Conservation (phyloP, 2,113 vertebrate species). For the Alligator sinensis region DNA sequence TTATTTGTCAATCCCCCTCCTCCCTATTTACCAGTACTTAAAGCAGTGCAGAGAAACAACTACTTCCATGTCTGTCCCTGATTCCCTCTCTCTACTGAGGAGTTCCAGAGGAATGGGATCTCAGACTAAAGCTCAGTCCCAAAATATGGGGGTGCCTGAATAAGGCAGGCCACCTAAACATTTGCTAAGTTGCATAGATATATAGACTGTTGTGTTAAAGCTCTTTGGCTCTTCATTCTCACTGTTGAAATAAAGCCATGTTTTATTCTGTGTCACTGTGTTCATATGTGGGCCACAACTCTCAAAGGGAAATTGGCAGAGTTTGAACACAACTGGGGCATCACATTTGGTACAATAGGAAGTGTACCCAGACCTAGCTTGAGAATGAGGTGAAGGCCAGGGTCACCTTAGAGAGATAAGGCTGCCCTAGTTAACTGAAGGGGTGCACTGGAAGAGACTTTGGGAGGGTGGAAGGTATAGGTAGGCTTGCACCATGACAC, state of each 20-base stretch:
- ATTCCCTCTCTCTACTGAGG: too few species aligned
- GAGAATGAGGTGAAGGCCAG: background rate
- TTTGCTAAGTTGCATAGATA: background rate
- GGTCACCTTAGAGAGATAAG: background rate
- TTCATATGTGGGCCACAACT: rapidly evolving
- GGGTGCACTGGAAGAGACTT: rapidly evolving
- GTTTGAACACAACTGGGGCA: background rate
- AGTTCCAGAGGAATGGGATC: background rate
- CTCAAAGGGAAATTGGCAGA: background rate
- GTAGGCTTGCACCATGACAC: background rate
- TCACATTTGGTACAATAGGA: background rate
- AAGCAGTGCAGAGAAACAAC: background rate
- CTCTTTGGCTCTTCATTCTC: background rate
- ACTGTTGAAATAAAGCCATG: background rate
- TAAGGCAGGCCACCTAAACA: background rate
- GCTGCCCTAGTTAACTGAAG: background rate
- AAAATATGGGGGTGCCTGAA: background rate
- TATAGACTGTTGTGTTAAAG: background rate
- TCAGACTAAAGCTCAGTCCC: background rate
- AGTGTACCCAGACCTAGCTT: too few species aligned
- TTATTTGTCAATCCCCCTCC: background rate
- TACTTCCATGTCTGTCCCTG: background rate
- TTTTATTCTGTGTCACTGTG: rapidly evolving
- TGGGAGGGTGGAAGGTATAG: background rate
- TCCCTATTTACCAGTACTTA: background rate